These are phyloP conservation scores for Siphamia tubifer DNA, from an alignment of 2,113 vertebrate genomes.

Conservation along the genomic window DNA sequence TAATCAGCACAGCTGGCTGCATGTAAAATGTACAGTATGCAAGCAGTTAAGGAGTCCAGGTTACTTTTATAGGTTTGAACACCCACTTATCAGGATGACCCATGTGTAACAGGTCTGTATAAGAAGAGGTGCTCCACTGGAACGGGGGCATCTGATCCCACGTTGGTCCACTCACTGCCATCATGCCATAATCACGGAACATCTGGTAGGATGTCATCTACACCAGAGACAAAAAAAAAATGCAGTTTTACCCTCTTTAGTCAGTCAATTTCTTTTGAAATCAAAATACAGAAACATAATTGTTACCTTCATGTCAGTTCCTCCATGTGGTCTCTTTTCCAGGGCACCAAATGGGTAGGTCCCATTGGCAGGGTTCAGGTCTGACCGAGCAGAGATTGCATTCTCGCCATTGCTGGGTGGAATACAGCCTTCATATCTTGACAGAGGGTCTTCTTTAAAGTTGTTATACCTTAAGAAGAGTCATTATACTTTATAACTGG, in stretches of 20 bases:
- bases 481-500: background rate
- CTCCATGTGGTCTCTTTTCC: conserved; percentile 87
- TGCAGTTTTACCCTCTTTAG: background rate
- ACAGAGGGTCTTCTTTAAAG: conserved; percentile 88
- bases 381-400: conserved; percentile 89
- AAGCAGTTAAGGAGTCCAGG: conserved; percentile 80
- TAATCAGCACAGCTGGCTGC: background rate
- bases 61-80: conserved; percentile 84
- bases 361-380: conserved; percentile 90
- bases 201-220: conserved; percentile 87
- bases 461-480: conserved; percentile 86
- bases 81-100: conserved; percentile 93
- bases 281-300: background rate
- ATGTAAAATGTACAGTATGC: background rate
- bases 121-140: conserved; percentile 91
- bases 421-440: conserved; percentile 80
- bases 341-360: conserved; percentile 93
- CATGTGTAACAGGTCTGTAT: conserved; percentile 83
- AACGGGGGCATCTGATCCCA: conserved; percentile 91
- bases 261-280: background rate
- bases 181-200: conserved; percentile 77
- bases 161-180: conserved; percentile 87
- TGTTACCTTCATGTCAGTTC: conserved; percentile 96
- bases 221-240: conserved; percentile 20
- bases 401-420: conserved; percentile 88